Conservation (phyloP, 2,113 vertebrate genomes). For the Actenoides hombroni region DNA sequence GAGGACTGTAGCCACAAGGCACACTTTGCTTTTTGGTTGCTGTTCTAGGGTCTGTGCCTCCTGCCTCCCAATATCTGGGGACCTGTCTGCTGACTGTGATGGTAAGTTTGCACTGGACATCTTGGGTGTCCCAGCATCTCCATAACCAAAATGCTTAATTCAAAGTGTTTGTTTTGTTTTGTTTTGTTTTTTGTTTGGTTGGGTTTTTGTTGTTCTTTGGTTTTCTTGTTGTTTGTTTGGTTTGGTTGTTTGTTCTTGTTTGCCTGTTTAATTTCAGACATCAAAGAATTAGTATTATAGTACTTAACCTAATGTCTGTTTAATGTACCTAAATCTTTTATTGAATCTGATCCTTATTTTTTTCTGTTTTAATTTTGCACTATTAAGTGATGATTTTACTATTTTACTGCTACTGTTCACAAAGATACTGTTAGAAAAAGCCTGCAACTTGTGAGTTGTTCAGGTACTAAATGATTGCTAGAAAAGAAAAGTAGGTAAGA, state of each 20-base stretch:
- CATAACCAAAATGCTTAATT: background rate
- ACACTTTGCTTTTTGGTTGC: background rate
- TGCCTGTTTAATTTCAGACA: background rate
- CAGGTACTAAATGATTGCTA: background rate
- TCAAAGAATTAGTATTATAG: background rate
- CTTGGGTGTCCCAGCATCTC: background rate
- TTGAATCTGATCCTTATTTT: background rate
- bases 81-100: background rate
- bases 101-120: background rate
- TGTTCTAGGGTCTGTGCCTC: background rate
- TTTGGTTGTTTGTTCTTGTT: too few species aligned
- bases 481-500: background rate
- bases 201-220: too few species aligned
- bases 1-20: background rate
- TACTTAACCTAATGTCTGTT: background rate
- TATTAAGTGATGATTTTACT: background rate
- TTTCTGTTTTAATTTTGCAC: background rate
- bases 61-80: rapidly evolving
- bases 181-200: too few species aligned
- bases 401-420: background rate
- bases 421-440: background rate
- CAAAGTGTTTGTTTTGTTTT: background rate
- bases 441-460: background rate
- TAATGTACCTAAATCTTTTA: background rate
- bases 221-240: too few species aligned